Percentiles rank a stretch among this genome's conserved stretches.
phyloP scores from a whole-genome alignment of 2,888 invertebrate genomes.

The Phorcus lineatus region DNA sequence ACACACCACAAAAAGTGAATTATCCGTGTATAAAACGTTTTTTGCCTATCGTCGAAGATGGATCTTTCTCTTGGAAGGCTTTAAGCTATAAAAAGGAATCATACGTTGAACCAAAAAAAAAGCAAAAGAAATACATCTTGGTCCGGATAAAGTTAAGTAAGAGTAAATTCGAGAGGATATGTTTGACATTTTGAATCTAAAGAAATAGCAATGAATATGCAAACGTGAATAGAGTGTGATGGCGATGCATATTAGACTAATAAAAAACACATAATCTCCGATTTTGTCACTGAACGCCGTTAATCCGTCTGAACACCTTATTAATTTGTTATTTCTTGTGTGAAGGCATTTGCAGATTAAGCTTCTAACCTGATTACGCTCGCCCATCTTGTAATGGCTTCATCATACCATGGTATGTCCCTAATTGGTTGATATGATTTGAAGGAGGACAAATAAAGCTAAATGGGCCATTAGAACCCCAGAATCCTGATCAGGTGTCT shows the following conservation, averaged over 20 bases:
- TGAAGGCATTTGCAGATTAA: slow-evolving; percentile 2
- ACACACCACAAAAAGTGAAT: slow-evolving; percentile 7
- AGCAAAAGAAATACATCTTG: background rate
- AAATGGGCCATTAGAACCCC: slow-evolving; percentile 5
- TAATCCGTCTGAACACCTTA: slow-evolving; percentile 21
- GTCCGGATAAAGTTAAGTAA: background rate
- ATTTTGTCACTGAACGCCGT: background rate
- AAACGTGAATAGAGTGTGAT: background rate
- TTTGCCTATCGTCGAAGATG: background rate
- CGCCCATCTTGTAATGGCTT: background rate
- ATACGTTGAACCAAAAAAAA: background rate
- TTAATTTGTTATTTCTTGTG: slow-evolving; percentile 21
- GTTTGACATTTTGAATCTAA: background rate
- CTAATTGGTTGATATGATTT: slow-evolving; percentile 2
- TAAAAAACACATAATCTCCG: background rate
- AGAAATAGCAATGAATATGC: background rate
- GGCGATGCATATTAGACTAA: slow-evolving; percentile 4
- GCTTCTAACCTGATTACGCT: background rate
- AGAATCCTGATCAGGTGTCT: background rate
- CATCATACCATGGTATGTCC: background rate
- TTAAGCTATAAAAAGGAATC: background rate
- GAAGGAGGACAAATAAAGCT: slow-evolving; percentile 3
- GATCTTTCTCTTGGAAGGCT: background rate
- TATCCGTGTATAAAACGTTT: background rate
- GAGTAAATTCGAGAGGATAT: background rate